phyloP scores from a whole-genome alignment of 1,140 invertebrate species.

The Leptinotarsa lineolata region DNA sequence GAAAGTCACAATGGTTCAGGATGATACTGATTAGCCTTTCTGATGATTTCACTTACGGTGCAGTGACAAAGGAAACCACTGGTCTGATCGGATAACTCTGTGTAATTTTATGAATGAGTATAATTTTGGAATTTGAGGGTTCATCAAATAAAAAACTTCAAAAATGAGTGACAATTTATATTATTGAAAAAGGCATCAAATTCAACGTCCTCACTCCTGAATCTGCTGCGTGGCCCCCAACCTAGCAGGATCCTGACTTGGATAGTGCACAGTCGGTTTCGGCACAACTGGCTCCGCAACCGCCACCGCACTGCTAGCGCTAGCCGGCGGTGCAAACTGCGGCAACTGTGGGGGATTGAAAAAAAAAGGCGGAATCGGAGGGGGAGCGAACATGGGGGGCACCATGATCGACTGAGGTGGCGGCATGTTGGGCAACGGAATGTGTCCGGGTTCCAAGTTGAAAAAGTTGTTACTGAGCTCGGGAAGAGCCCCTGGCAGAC shows the following conservation, averaged over 20 bases:
- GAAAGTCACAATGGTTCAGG: no score
- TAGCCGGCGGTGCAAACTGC: conserved; percentile 60
- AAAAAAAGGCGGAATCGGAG: conserved; percentile 63
- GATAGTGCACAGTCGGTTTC: conserved; percentile 78
- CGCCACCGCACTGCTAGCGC: conserved; percentile 37
- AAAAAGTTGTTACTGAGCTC: conserved; percentile 82
- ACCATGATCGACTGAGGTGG: conserved; percentile 64
- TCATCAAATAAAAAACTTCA: no score
- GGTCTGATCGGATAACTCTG: no score
- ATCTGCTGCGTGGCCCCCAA: conserved; percentile 71
- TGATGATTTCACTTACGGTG: no score
- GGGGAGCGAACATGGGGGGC: conserved; percentile 56
- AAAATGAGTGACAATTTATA: neutral
- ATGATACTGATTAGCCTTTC: no score
- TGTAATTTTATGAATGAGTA: no score
- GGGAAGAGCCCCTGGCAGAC: conserved; percentile 78
- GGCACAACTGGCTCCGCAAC: conserved; percentile 50
- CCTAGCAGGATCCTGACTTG: conserved; percentile 90
- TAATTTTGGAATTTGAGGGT: no score
- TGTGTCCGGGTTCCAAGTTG: conserved; percentile 68
- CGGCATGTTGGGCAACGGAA: conserved; percentile 58
- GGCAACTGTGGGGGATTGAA: conserved; percentile 65
- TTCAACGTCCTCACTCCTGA: conserved; percentile 3
- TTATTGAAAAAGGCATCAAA: neutral
- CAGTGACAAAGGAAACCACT: no score